Evolutionary conservation across 2,797 vertebrate genomes (phyloP).

Genomic region (Diplodus sargus): DNA sequence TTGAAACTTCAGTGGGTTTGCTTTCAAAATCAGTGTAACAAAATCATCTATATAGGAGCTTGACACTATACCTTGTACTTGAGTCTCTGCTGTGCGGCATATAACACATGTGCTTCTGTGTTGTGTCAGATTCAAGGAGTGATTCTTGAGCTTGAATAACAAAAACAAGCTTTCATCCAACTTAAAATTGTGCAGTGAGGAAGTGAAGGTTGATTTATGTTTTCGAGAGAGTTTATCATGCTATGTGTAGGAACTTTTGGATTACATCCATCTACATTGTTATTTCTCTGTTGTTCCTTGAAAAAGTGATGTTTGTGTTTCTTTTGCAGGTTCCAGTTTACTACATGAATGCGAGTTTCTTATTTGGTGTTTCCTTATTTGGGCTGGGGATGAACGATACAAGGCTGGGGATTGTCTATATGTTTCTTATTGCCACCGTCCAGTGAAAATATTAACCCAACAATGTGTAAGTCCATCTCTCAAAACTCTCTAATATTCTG

Average conservation of each 20-base stretch:
- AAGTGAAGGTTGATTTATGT: conserved; percentile 11
- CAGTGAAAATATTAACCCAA: conserved; percentile 2
- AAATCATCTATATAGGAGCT: conserved; percentile 5
- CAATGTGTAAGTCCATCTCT: background rate
- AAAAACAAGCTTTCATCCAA: background rate
- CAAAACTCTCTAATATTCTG: background rate
- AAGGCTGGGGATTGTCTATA: background rate
- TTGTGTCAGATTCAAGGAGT: background rate
- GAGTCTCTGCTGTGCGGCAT: conserved; percentile 17
- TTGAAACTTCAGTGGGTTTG: conserved; percentile 8
- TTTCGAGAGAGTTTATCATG: conserved; percentile 4
- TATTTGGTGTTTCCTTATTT: conserved; percentile 24
- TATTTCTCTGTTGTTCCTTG: background rate
- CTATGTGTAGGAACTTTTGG: background rate
- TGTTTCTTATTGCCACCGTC: conserved; percentile 1
- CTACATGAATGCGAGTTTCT: conserved; percentile 10
- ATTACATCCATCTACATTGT: background rate
- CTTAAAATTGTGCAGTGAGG: background rate
- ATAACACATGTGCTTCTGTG: conserved; percentile 34
- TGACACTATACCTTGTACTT: background rate
- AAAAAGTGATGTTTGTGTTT: conserved; percentile 28
- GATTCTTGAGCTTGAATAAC: background rate
- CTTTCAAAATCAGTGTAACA: conserved; percentile 7
- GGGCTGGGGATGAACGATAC: background rate
- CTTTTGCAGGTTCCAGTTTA: conserved; percentile 39